These are phyloP conservation scores for Drosophila sucinea DNA, from an alignment of 1,140 invertebrate genomes.

Conservation along the genomic window DNA sequence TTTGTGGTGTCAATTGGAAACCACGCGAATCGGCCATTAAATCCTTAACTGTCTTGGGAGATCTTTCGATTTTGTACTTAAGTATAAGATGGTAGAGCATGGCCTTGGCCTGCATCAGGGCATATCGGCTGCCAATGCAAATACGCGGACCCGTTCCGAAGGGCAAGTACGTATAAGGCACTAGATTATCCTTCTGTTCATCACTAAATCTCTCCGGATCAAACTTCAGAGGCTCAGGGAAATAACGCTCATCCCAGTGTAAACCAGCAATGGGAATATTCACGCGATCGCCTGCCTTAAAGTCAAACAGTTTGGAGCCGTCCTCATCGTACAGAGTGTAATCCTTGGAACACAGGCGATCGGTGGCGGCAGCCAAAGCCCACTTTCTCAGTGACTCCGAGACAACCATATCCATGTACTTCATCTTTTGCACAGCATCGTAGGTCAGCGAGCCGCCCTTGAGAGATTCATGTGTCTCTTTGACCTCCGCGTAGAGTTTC, in stretches of 20 bases:
- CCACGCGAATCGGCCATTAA: constrained; percentile 67
- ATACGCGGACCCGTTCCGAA: constrained; percentile 86
- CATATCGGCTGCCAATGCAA: constrained; percentile 84
- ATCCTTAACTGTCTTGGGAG: constrained; percentile 77
- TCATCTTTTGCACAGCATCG: constrained; percentile 85
- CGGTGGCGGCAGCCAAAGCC: constrained; percentile 83
- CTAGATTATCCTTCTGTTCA: constrained; percentile 79
- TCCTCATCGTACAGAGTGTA: constrained; percentile 82
- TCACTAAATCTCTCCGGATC: constrained; percentile 84
- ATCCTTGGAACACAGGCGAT: constrained; percentile 84
- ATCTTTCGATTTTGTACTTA: constrained; percentile 84
- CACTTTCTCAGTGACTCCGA: constrained; percentile 86
- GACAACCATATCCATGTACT: constrained; percentile 87
- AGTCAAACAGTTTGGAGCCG: constrained; percentile 55
- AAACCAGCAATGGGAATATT: constrained; percentile 83
- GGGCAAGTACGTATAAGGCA: constrained; percentile 84
- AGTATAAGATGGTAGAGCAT: constrained; percentile 84
- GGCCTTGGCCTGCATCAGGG: constrained; percentile 76
- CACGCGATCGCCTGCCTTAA: constrained; percentile 67
- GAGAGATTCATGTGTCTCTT: constrained; percentile 73
- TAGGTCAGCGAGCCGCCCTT: constrained; percentile 83
- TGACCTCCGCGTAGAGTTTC: constrained; percentile 85
- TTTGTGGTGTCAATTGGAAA: constrained; percentile 66
- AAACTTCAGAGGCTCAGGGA: constrained; percentile 84
- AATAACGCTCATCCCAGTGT: constrained; percentile 84